Evolutionary conservation across 2,113 vertebrate genomes (phyloP).

Genomic region (Dendrocopos noguchii): DNA sequence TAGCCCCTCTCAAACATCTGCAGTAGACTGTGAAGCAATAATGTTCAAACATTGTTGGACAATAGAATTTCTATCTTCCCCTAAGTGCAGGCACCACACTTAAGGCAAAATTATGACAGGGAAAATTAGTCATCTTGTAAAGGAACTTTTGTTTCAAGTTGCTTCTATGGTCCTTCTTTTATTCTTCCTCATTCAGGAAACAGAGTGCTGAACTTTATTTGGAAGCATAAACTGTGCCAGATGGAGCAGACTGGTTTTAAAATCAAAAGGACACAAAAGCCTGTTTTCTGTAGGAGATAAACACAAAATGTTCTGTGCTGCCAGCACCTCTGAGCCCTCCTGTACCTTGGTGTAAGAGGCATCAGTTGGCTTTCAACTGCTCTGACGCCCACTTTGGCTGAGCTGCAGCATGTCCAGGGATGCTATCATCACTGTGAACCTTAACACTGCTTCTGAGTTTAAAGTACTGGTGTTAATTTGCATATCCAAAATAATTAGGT

Average conservation of each 20-base stretch:
- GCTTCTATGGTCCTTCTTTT: background rate
- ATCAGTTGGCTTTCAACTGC: background rate
- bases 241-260: constrained; percentile 31
- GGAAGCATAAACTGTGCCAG: background rate
- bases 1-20: background rate
- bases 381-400: background rate
- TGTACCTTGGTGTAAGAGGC: background rate
- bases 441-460: background rate
- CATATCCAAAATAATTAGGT: background rate
- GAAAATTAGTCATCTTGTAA: background rate
- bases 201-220: background rate
- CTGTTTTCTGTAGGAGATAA: constrained; percentile 2
- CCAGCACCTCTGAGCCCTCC: background rate
- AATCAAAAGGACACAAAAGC: constrained; percentile 14
- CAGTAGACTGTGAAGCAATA: background rate
- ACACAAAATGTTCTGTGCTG: background rate
- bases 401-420: background rate
- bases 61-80: background rate
- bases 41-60: background rate
- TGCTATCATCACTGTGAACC: background rate
- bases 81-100: background rate
- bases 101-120: background rate
- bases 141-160: background rate
- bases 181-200: background rate
- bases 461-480: background rate